Conservation (phyloP, 53 echinoderm and acorn worm genomes). For the Zoroaster sp. region DNA sequence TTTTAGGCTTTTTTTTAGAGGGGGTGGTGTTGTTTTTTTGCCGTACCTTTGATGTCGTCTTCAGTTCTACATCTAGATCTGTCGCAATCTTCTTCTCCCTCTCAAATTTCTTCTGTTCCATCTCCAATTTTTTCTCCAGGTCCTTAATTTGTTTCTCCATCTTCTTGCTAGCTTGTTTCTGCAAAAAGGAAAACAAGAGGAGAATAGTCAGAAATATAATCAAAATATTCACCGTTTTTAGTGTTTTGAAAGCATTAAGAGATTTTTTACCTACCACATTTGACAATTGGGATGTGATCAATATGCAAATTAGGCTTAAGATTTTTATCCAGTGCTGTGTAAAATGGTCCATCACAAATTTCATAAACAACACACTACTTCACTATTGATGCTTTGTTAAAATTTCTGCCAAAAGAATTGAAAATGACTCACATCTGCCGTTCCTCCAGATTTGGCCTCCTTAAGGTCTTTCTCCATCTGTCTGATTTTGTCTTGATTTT, state of each 20-base stretch:
- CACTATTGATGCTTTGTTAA: no score
- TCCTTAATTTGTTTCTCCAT: slow-evolving; percentile 94
- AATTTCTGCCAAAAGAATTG: no score
- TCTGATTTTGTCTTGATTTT: slow-evolving; percentile 77
- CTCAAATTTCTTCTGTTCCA: slow-evolving; percentile 93
- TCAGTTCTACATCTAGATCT: slow-evolving; percentile 89
- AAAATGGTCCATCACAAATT: no score
- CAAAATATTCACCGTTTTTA: no score
- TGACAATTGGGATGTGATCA: no score
- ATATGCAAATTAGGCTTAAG: no score
- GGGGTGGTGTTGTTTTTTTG: background rate
- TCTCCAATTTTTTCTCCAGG: slow-evolving; percentile 96
- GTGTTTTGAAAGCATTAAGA: no score
- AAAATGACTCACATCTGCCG: slow-evolving; percentile 96
- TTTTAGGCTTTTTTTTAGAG: no score
- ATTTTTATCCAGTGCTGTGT: no score
- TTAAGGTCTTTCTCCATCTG: slow-evolving; percentile 82
- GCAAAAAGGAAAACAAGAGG: background rate
- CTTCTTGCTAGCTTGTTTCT: slow-evolving; percentile 96
- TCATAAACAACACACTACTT: no score
- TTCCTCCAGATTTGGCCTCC: slow-evolving; percentile 79
- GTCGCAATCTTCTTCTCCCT: slow-evolving; percentile 90
- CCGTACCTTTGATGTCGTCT: slow-evolving; percentile 70
- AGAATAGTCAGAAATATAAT: background rate
- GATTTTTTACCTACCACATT: no score